These are phyloP conservation scores for Hippoglossus hippoglossus DNA, from an alignment of 2,797 vertebrate species.

Conservation along the genomic window DNA sequence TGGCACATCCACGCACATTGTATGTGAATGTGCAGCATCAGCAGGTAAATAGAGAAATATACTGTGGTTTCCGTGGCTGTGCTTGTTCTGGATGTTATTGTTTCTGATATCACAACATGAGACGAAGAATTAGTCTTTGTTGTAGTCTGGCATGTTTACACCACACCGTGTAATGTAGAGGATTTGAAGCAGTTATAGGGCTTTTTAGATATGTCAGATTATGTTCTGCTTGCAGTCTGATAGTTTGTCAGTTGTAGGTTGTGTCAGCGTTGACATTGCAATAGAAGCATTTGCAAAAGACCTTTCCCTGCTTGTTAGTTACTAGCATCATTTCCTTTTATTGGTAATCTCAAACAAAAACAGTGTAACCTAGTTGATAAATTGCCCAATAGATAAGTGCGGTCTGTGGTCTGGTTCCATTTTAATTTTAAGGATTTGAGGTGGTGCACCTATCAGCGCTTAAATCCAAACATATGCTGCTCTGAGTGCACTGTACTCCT, in stretches of 20 bases:
- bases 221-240: no score
- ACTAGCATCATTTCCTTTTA: neutral
- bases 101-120: neutral
- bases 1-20: constrained; percentile 12
- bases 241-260: neutral
- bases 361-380: neutral
- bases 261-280: neutral
- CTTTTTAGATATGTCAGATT: neutral
- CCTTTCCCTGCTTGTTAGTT: no score
- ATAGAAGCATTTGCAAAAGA: neutral
- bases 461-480: constrained; percentile 11
- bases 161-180: neutral
- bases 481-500: neutral
- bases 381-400: no score
- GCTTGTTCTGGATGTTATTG: neutral
- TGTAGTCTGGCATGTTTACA: neutral
- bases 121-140: neutral
- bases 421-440: neutral
- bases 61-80: neutral
- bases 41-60: constrained; percentile 18
- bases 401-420: neutral
- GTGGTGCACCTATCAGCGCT: constrained; percentile 4
- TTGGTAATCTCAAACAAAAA: neutral
- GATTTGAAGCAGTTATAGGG: neutral
- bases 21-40: constrained; percentile 35